These are phyloP conservation scores for Mesembrinibis cayennensis DNA, from an alignment of 2,113 vertebrate species.

Conservation along the genomic window DNA sequence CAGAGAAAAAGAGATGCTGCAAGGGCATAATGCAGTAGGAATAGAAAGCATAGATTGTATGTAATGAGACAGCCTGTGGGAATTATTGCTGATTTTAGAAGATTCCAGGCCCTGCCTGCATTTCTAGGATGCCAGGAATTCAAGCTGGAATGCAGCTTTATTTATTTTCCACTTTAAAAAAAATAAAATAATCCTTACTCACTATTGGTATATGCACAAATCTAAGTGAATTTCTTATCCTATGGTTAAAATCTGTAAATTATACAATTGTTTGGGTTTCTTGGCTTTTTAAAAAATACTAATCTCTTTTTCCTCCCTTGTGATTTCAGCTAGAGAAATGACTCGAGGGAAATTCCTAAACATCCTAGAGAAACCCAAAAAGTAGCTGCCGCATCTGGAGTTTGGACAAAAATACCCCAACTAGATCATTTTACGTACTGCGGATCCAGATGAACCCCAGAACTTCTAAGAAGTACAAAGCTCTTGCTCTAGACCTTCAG, in stretches of 20 bases:
- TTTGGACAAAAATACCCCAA: neutral
- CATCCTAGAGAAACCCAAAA: conserved; percentile 96
- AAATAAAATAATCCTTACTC: neutral
- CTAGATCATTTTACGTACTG: neutral
- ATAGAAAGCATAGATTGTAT: conserved; percentile 24
- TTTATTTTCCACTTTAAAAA: neutral
- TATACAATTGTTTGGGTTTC: neutral
- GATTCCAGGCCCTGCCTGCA: neutral
- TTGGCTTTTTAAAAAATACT: neutral
- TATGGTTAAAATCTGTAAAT: conserved; percentile 9
- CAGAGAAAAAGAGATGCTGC: conserved; percentile 6
- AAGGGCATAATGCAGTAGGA: neutral
- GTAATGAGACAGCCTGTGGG: conserved; percentile 44
- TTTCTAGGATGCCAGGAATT: conserved; percentile 16
- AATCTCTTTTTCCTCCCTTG: conserved; percentile 29
- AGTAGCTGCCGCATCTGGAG: conserved; percentile 71
- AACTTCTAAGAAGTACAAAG: conserved; percentile 31
- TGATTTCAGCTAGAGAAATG: conserved; percentile 95
- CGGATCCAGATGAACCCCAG: neutral
- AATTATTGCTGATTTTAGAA: conserved; percentile 47
- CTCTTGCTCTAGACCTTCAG: neutral
- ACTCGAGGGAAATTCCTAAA: conserved; percentile 98
- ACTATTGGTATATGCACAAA: neutral
- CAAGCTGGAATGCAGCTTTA: neutral
- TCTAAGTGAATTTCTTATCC: neutral